These are phyloP conservation scores for Phrynocephalus guinanensis DNA, from an alignment of 2,797 vertebrate species.

Conservation along the genomic window DNA sequence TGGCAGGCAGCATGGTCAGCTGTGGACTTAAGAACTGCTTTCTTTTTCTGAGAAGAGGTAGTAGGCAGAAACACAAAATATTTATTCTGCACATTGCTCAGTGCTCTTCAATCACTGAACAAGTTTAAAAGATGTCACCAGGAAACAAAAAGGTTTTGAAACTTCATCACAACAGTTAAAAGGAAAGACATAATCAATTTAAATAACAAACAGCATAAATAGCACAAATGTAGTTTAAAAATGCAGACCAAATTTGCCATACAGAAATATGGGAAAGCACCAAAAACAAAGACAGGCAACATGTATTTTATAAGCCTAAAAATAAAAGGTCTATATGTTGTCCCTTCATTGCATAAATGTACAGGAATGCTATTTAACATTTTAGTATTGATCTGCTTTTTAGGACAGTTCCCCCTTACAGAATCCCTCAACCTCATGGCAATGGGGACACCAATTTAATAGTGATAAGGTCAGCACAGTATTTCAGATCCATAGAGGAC, in stretches of 20 bases:
- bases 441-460: constrained; percentile 31
- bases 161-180: constrained; percentile 63
- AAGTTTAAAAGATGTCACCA: constrained; percentile 59
- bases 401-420: constrained; percentile 32
- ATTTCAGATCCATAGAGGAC: constrained; percentile 43
- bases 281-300: constrained; percentile 31
- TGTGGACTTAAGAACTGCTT: constrained; percentile 53
- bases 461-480: constrained; percentile 23
- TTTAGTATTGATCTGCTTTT: constrained; percentile 47
- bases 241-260: constrained; percentile 45
- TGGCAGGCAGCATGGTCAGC: not conserved
- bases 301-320: constrained; percentile 30
- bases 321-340: constrained; percentile 56
- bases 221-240: constrained; percentile 52
- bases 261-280: constrained; percentile 35
- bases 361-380: constrained; percentile 26
- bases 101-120: constrained; percentile 58
- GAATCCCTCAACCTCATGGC: constrained; percentile 33
- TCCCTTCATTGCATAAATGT: constrained; percentile 37
- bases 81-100: constrained; percentile 46
- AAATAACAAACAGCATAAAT: constrained; percentile 51
- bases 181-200: constrained; percentile 66
- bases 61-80: constrained; percentile 45
- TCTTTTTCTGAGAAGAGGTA: constrained; percentile 52
- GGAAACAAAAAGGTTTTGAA: constrained; percentile 63